Evolutionary conservation across 2,797 vertebrate species (phyloP).

Genomic region (Mycteria americana): DNA sequence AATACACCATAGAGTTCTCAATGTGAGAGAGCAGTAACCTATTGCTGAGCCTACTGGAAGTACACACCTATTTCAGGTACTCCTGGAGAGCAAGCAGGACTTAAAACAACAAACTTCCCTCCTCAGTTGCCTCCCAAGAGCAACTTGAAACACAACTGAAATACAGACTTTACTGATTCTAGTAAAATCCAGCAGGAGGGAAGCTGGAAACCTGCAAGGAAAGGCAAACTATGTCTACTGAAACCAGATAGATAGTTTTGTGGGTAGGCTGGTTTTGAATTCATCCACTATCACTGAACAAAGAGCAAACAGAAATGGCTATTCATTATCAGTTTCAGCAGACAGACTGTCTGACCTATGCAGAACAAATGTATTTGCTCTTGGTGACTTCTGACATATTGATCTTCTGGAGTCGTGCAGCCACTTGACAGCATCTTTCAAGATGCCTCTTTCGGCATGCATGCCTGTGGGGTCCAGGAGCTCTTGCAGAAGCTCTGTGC

Average conservation of each 20-base stretch:
- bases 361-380: not conserved
- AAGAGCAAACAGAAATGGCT: not conserved
- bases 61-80: not conserved
- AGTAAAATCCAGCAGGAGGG: not conserved
- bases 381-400: not conserved
- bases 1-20: not conserved
- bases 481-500: not conserved
- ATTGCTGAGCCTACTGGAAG: not conserved
- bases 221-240: not conserved
- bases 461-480: not conserved
- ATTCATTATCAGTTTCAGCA: not conserved
- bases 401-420: not conserved
- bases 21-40: not conserved
- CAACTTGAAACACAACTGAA: not conserved
- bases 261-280: not conserved
- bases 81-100: not conserved
- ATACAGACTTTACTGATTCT: not conserved
- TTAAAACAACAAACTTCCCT: not conserved
- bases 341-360: not conserved
- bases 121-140: not conserved
- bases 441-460: fast-evolving
- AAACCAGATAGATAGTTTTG: not conserved
- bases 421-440: not conserved
- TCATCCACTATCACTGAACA: not conserved
- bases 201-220: not conserved